Conservation (phyloP, 2,797 vertebrate species). For the Iguana delicatissima region DNA sequence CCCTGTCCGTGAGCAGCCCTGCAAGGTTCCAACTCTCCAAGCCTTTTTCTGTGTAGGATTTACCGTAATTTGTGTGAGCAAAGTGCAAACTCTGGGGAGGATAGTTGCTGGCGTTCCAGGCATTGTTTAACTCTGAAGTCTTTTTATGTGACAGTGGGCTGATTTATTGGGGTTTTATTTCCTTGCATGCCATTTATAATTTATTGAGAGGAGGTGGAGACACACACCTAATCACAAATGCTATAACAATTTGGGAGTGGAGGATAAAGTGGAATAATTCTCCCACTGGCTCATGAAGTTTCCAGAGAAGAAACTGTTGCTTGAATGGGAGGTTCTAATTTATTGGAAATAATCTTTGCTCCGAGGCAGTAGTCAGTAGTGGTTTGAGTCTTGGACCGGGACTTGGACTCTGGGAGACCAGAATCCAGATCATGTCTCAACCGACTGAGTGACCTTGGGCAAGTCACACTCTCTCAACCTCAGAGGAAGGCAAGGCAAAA, state of each 20-base stretch:
- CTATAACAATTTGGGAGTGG: background rate
- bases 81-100: background rate
- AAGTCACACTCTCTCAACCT: no score
- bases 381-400: no score
- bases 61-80: conserved; percentile 63
- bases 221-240: background rate
- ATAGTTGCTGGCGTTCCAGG: background rate
- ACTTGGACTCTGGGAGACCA: no score
- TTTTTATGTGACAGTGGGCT: background rate
- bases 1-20: background rate
- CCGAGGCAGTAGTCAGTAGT: no score
- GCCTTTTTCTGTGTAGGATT: conserved; percentile 19
- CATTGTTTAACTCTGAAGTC: background rate
- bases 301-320: fast-evolving
- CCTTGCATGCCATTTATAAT: conserved; percentile 27
- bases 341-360: no score
- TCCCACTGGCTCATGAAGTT: background rate
- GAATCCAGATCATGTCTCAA: no score
- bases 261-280: no score
- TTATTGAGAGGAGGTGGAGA: background rate
- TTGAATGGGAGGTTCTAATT: background rate
- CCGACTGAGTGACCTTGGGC: no score
- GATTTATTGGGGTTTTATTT: background rate
- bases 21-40: background rate
- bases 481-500: no score